Percentiles rank a stretch among this genome's conserved stretches.
Conservation (phyloP, 2,888 invertebrate species). For the Heliconius hortense region DNA sequence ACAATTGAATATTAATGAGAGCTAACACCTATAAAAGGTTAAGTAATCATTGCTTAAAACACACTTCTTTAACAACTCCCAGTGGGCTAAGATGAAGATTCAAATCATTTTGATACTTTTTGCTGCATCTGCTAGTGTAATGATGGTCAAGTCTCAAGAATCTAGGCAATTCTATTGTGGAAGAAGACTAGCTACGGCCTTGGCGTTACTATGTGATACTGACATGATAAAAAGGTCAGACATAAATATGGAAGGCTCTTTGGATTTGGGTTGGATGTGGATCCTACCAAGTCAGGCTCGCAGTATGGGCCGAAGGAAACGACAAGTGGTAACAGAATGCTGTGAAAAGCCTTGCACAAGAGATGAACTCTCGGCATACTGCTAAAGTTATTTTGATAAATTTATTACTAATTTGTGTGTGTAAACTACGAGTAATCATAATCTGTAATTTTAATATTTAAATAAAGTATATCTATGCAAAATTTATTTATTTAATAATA, state of each 20-base stretch:
- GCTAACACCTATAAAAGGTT: constrained; percentile 27
- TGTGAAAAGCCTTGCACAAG: constrained; percentile 52
- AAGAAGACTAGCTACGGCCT: constrained; percentile 41
- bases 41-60: constrained; percentile 1
- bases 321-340: constrained; percentile 52
- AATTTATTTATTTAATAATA: background rate
- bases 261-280: constrained; percentile 46
- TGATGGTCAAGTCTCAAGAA: constrained; percentile 2
- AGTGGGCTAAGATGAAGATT: constrained; percentile 22
- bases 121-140: background rate
- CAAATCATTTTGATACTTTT: constrained; percentile 14
- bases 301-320: constrained; percentile 47
- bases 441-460: background rate
- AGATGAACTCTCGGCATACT: constrained; percentile 36
- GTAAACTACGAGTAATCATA: background rate
- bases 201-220: constrained; percentile 43
- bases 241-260: background rate
- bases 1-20: constrained; percentile 32
- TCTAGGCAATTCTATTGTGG: constrained; percentile 24
- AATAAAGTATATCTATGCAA: constrained; percentile 3
- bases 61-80: constrained; percentile 13
- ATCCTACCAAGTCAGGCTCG: constrained; percentile 43
- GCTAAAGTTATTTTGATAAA: constrained; percentile 13
- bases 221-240: constrained; percentile 39
- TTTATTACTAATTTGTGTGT: background rate